Percentiles rank a stretch among this genome's conserved stretches.
These are phyloP conservation scores for Macrophya annulata DNA, from an alignment of 2,888 invertebrate species.

Conservation along the genomic window DNA sequence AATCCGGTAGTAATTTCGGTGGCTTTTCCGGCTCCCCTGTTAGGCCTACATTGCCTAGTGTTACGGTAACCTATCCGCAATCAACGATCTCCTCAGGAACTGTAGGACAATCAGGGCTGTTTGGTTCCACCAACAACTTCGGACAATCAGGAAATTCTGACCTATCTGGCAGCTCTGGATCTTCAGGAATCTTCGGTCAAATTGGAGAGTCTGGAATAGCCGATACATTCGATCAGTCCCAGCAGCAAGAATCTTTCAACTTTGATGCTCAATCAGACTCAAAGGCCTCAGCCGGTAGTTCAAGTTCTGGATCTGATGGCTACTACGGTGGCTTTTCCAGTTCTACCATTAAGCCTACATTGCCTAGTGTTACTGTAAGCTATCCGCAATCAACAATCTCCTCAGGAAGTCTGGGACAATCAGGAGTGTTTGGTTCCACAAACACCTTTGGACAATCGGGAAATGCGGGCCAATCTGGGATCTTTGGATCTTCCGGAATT, in stretches of 20 bases:
- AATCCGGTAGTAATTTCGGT: neutral
- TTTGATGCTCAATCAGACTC: slow-evolving; percentile 1
- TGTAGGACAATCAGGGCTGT: neutral
- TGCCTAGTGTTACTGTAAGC: neutral
- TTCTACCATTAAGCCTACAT: neutral
- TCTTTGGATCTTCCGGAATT: too few species aligned
- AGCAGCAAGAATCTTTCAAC: neutral
- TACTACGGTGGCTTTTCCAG: neutral
- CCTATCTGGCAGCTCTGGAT: neutral
- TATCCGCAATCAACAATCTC: neutral
- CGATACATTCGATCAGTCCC: slow-evolving; percentile 24
- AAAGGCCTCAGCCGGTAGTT: slow-evolving; percentile 3
- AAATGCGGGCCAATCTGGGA: neutral
- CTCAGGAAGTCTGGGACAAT: neutral
- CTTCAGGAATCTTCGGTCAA: slow-evolving; percentile 15
- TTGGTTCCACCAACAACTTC: neutral
- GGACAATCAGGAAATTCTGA: slow-evolving; percentile 6
- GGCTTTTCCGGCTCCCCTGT: neutral
- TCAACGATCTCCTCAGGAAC: neutral
- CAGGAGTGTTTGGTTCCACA: neutral
- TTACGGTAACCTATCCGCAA: neutral
- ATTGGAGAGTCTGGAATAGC: slow-evolving; percentile 56
- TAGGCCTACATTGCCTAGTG: neutral
- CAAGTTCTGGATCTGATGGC: neutral
- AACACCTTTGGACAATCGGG: slow-evolving; percentile 14